A percentile compares a stretch with the other conserved stretches of the same genome.
Evolutionary conservation across 2,113 vertebrate species (phyloP).

Genomic region (Sander vitreus): DNA sequence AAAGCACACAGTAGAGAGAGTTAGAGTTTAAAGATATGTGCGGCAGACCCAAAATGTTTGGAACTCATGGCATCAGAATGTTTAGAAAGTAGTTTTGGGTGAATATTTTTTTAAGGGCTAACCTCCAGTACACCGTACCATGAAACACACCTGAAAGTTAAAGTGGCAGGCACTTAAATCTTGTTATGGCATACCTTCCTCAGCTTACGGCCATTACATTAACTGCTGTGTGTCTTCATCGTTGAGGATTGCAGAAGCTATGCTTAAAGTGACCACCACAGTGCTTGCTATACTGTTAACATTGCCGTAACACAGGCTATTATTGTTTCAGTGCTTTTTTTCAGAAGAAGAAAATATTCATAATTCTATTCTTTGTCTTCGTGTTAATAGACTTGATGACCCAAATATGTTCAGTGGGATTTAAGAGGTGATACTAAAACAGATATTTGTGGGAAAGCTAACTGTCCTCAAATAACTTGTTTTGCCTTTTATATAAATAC

Average conservation of each 20-base stretch:
- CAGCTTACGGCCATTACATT: conserved; percentile 4
- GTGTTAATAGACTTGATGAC: conserved; percentile 37
- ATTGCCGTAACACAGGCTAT: conserved; percentile 13
- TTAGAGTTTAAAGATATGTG: conserved; percentile 12
- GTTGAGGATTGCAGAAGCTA: conserved; percentile 35
- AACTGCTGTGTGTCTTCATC: conserved; percentile 29
- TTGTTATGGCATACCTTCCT: conserved; percentile 6
- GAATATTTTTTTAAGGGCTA: conserved; percentile 68
- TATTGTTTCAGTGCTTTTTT: conserved; percentile 18
- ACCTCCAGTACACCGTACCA: conserved; percentile 40
- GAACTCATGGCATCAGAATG: conserved; percentile 1
- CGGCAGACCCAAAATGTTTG: conserved; percentile 14
- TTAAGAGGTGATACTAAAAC: conserved; percentile 44
- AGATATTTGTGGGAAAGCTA: conserved; percentile 61
- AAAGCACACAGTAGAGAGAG: conserved; percentile 57
- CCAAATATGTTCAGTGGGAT: conserved; percentile 44
- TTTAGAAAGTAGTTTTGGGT: conserved; percentile 19
- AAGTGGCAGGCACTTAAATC: conserved; percentile 23
- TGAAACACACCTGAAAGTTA: conserved; percentile 31
- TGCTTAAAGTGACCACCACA: conserved; percentile 44
- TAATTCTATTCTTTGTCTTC: conserved; percentile 21
- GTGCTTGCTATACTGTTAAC: conserved; percentile 56
- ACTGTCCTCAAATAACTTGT: conserved; percentile 59
- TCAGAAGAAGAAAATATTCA: conserved; percentile 1
- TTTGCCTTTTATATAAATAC: conserved; percentile 73